These are phyloP conservation scores for Paedocypris sp. DNA, from an alignment of 2,113 vertebrate species.

Conservation along the genomic window DNA sequence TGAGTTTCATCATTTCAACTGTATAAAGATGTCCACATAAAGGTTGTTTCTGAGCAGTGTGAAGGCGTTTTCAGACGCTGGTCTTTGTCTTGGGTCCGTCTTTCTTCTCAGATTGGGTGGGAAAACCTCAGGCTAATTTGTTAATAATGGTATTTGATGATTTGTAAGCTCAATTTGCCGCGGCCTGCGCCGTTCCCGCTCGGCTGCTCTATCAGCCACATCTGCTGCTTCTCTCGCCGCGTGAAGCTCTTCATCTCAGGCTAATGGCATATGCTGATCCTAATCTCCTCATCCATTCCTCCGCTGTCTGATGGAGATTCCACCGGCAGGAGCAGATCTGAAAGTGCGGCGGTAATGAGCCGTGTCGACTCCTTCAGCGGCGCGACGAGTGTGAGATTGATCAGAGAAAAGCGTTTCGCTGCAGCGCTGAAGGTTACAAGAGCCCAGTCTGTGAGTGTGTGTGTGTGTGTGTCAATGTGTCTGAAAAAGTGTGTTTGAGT, in stretches of 20 bases:
- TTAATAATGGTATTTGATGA: slow-evolving; percentile 49
- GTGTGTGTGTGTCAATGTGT: too few relatives aligned
- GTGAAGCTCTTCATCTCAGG: slow-evolving; percentile 65
- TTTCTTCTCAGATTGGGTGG: slow-evolving; percentile 42
- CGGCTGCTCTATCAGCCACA: slow-evolving; percentile 42
- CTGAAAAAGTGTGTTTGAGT: too few relatives aligned
- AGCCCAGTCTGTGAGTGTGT: too few relatives aligned
- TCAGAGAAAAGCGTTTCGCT: too few relatives aligned
- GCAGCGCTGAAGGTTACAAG: too few relatives aligned
- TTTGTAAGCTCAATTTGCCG: slow-evolving; percentile 55
- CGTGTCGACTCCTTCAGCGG: slow-evolving; percentile 42
- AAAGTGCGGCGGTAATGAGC: slow-evolving; percentile 55
- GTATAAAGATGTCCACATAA: too few relatives aligned
- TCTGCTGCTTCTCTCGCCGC: slow-evolving; percentile 54
- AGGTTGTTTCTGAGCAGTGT: too few relatives aligned
- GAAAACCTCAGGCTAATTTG: slow-evolving; percentile 48
- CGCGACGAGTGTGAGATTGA: slow-evolving; percentile 38
- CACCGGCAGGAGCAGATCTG: slow-evolving; percentile 55
- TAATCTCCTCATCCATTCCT: slow-evolving; percentile 63
- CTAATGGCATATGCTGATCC: slow-evolving; percentile 59
- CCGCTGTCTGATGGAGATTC: slow-evolving; percentile 52
- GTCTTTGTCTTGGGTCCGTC: slow-evolving; percentile 28
- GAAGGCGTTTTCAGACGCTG: too few relatives aligned
- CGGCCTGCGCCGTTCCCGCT: slow-evolving; percentile 44
- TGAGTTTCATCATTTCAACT: too few relatives aligned